A percentile compares a stretch with the other conserved stretches of the same genome.
These are phyloP conservation scores for Papilio elwesi DNA, from an alignment of 2,888 invertebrate species.

Conservation along the genomic window DNA sequence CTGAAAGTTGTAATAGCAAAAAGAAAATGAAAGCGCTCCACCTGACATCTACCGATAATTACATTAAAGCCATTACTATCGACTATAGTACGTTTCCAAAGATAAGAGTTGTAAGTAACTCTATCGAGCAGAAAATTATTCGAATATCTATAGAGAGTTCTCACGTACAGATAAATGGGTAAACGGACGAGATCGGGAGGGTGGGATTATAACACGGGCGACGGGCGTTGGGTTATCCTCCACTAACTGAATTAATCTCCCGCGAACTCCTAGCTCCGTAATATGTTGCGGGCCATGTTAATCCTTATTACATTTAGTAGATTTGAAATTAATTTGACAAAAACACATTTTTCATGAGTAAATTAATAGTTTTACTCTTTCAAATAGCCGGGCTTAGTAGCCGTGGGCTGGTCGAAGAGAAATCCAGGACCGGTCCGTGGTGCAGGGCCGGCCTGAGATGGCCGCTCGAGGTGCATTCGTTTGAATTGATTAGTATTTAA, in stretches of 20 bases:
- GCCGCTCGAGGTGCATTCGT: too few species aligned
- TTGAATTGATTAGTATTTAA: too few species aligned
- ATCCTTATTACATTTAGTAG: constrained; percentile 15
- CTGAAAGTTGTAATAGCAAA: neutral
- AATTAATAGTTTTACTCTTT: too few species aligned
- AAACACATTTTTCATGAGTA: neutral
- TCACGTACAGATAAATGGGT: constrained; percentile 40
- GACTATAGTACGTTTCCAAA: constrained; percentile 13
- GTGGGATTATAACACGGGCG: constrained; percentile 32
- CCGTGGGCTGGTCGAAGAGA: too few species aligned
- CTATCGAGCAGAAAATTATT: constrained; percentile 37
- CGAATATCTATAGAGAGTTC: constrained; percentile 35
- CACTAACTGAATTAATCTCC: constrained; percentile 39
- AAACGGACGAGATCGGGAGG: constrained; percentile 37
- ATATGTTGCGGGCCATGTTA: constrained; percentile 26
- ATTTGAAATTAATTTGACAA: constrained; percentile 2
- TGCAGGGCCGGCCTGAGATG: too few species aligned
- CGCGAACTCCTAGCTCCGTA: constrained; percentile 25
- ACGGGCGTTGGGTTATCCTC: constrained; percentile 27
- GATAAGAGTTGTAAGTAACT: constrained; percentile 34
- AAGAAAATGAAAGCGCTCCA: neutral
- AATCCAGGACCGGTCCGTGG: too few species aligned
- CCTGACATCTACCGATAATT: constrained; percentile 10
- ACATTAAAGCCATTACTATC: constrained; percentile 15
- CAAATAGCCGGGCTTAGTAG: too few species aligned